A percentile compares a stretch with the other conserved stretches of the same genome.
phyloP scores from a whole-genome alignment of 1,140 invertebrate genomes.

The Drosophila rhopaloa region DNA sequence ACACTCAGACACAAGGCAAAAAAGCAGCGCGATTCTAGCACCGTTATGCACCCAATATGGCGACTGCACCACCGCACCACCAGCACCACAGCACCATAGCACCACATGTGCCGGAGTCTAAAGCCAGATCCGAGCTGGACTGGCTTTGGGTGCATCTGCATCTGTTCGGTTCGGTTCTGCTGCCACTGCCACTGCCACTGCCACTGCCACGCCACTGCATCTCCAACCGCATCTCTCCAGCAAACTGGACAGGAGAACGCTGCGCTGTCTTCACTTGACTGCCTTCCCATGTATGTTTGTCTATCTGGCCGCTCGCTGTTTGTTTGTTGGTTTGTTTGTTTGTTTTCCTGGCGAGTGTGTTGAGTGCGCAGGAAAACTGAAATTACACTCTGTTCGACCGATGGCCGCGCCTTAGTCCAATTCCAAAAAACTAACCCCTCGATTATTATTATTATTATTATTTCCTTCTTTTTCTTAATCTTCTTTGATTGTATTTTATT shows the following conservation, averaged over 20 bases:
- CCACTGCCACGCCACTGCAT: conserved; percentile 30
- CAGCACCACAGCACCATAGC: conserved; percentile 9
- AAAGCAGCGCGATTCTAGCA: conserved; percentile 81
- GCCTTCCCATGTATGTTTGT: conserved; percentile 60
- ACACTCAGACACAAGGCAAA: conserved; percentile 48
- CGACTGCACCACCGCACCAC: conserved; percentile 32
- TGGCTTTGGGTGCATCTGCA: conserved; percentile 53
- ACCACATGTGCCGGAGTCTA: conserved; percentile 56
- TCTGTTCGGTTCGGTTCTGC: conserved; percentile 29
- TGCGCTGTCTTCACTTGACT: conserved; percentile 75
- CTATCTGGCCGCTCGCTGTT: conserved; percentile 64
- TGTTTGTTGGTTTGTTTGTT: conserved; percentile 62
- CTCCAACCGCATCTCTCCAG: conserved; percentile 60
- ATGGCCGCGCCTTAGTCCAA: conserved; percentile 72
- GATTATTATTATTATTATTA: conserved; percentile 50
- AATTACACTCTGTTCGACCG: conserved; percentile 71
- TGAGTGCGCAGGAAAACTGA: conserved; percentile 69
- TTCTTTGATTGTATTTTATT: conserved; percentile 2
- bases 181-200: conserved; percentile 1
- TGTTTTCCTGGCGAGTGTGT: conserved; percentile 59
- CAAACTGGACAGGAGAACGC: conserved; percentile 61
- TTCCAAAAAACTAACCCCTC: conserved; percentile 40
- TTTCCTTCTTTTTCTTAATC: conserved; percentile 18
- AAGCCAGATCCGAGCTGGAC: conserved; percentile 22
- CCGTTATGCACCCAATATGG: conserved; percentile 82